Conservation (phyloP, 2,888 invertebrate species). For the Bursaphelenchus okinawaensis region DNA sequence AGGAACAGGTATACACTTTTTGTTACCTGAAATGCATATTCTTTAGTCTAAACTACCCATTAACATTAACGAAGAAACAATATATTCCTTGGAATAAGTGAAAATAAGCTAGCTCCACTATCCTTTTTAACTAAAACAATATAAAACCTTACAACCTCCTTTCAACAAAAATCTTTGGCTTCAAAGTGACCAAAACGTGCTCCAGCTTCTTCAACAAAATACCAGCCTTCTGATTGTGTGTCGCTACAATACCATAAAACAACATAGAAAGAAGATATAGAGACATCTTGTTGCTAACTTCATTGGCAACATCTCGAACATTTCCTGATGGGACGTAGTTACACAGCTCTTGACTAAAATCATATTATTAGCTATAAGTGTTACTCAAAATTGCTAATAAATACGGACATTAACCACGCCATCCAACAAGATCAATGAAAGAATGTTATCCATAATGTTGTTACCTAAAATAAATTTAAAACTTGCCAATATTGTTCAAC, state of each 20-base stretch:
- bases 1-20: too few relatives aligned
- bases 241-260: background rate
- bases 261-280: background rate
- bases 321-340: background rate
- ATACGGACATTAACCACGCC: too few relatives aligned
- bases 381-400: too few relatives aligned
- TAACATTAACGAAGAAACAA: too few relatives aligned
- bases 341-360: background rate
- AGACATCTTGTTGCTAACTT: background rate
- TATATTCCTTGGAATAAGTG: too few relatives aligned
- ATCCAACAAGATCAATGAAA: too few relatives aligned
- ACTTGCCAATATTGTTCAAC: background rate
- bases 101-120: too few relatives aligned
- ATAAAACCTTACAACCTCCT: too few relatives aligned
- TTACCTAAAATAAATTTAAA: too few relatives aligned
- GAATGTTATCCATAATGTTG: background rate
- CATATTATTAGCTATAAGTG: background rate
- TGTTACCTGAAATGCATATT: too few relatives aligned
- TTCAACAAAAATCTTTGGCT: background rate
- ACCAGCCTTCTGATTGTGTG: background rate
- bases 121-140: too few relatives aligned
- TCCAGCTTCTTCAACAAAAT: background rate
- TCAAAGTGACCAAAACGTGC: background rate
- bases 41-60: too few relatives aligned
- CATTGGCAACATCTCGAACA: background rate